Base-by-base conservation (phyloP, 1,140 invertebrate genomes). In the Harpegnathos saltator region DNA sequence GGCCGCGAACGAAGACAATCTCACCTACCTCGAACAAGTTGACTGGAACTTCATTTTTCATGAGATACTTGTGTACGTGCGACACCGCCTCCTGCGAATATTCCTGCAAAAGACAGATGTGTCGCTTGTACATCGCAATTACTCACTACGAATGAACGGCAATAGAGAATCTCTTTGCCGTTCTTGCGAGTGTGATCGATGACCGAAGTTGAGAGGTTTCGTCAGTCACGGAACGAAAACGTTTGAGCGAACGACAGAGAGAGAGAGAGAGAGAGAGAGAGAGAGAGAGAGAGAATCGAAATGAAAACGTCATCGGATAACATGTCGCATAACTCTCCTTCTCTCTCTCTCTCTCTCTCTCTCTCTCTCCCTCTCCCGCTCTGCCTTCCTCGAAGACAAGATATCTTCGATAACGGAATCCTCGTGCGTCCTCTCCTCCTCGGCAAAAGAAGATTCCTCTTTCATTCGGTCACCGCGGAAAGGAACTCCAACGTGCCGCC, bases 61-160 rank as follows among this genome's bases (percentile, higher is more conserved):
- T 98, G 93, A 99, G 96, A 96, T 98, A 98, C 94, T 98, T 98
- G 95, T 99, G 99, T 91, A 99, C 99, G 95, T 99, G 98, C 90
- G 98, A 97, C 89, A 99, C 98, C 84, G 98, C 98, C 93, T 98
- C 98, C 95, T 98, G 98, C 80, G 98, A 98, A 95, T 99, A 99
- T 95, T 98, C 98, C 99, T 99, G 94, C 22, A 96, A 96, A 92
- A 92, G 95, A 85, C 14, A 62, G 22, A 83, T 12, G 44, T 5
- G n/a, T 26, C 3, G 15, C 22, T 19, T 1, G n/a, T 29, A 4
- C 7, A 15, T 78, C 24, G 11, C 19, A 78, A 78, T 56, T 14
- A 62, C 19, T n/a, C n/a, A 12, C 0, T 44, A 19, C 5, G n/a
- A 1, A 52, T n/a, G n/a, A 3, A 52, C 38, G 61, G 3, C 14